phyloP scores from a whole-genome alignment of 1,140 invertebrate species.

The Zaprionus inermis region DNA sequence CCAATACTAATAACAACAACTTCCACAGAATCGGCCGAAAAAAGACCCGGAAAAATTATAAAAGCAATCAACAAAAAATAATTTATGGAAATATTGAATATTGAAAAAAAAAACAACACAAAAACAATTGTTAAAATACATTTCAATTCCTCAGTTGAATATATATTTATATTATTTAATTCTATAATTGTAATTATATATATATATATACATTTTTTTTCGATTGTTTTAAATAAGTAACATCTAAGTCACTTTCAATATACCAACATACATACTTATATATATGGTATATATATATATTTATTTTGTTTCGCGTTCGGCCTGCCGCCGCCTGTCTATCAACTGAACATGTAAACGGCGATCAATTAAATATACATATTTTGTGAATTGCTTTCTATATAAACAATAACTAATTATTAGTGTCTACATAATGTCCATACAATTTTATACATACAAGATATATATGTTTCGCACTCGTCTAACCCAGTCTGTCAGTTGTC shows the following conservation, averaged over 20 bases:
- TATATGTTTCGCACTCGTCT: neutral
- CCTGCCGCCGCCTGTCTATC: neutral
- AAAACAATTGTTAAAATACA: neutral
- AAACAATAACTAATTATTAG: slow-evolving; percentile 5
- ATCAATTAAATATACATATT: slow-evolving; percentile 17
- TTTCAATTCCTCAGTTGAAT: slow-evolving; percentile 2
- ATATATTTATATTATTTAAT: slow-evolving; percentile 6
- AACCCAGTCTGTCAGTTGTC: neutral
- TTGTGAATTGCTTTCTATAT: slow-evolving; percentile 14
- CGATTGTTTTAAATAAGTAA: slow-evolving; percentile 11
- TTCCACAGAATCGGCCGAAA: slow-evolving; percentile 12
- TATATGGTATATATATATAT: slow-evolving; percentile 1
- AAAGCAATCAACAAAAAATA: slow-evolving; percentile 3
- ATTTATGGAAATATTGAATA: neutral
- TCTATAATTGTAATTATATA: slow-evolving; percentile 3
- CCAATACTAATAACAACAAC: neutral
- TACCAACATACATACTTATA: neutral
- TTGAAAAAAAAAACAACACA: slow-evolving; percentile 8
- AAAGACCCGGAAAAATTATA: neutral
- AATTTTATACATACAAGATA: neutral
- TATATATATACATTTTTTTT: slow-evolving; percentile 2
- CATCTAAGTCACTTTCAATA: slow-evolving; percentile 13
- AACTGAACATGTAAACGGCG: neutral
- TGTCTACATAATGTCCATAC: slow-evolving; percentile 3
- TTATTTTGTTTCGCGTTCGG: slow-evolving; percentile 14